Evolutionary conservation across 2,888 invertebrate species (phyloP), one percentile per base, ranked within the genome.

Genomic region (Leptinotarsa tumamoca): DNA sequence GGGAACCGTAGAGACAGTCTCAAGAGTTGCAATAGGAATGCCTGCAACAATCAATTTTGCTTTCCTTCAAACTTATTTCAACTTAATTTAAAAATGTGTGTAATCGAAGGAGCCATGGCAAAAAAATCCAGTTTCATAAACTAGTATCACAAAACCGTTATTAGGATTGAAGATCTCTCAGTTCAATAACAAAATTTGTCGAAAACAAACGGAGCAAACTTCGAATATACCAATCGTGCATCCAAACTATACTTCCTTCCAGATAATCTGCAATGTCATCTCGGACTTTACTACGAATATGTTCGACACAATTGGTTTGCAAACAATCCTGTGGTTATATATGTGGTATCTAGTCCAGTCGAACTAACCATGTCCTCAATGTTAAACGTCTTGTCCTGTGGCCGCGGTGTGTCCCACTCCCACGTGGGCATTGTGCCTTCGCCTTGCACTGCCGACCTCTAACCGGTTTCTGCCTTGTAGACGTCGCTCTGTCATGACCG

Each of bases 401-500:
- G 73, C 71, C 49, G 68, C 71, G 68, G 58, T 56, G 67, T 77
- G 78, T 76, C 77, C 77, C 74, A 77, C 80, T 79, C 80, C 80
- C 80, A 80, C 80, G 78, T 80, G 80, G 74, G 67, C 74, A 79
- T 77, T 77, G 80, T 79, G 79, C 76, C 76, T 76, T 54, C 79
- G 80, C 75, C 80, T 82, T 81, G 81, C 82, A 82, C 80, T 80
- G 82, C 77, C 83, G 82, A 83, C 82, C 81, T 83, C 83, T 81
- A 84, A 84, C 85, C 85, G 85, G 85, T 85, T 85, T 73, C 79
- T 78, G 79, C 79, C 76, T 75, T 71, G 79, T 79, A 79, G 83
- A 82, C 83, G 79, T 77, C 79, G 77, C 75, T 77, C 77, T 78
- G 43, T n/a, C 63, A 63, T n/a, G 21, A 5, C 10, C 63, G 63